Evolutionary conservation across 2,113 vertebrate species (phyloP), one percentile per base, ranked within the genome.

Genomic region (Hippocampus barbouri): DNA sequence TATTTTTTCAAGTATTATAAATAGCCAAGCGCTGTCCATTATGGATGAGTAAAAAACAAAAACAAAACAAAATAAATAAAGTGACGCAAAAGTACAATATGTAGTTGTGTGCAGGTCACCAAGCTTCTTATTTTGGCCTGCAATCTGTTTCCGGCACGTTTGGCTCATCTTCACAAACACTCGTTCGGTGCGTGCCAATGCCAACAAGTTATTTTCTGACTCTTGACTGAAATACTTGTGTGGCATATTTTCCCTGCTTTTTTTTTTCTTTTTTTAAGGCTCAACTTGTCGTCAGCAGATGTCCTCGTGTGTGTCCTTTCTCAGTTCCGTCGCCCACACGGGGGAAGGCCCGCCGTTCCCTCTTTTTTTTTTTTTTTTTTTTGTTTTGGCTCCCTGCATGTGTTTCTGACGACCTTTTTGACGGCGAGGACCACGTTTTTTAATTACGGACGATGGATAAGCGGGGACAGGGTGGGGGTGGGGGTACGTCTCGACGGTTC

Each of bases 271-370:
- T 20, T 62, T 70, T 70, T 77, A 78, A 71, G 76, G 69, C 23
- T 61, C 27, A 61, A 61, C 59, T 34, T 34, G 78, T 77, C 75
- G 49, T 79, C 70, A 89, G 77, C 85, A 87, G 86, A 90, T 89
- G 88, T 88, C 84, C 86, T 75, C 72, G 76, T 80, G 83, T 85
- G 87, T 70, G 79, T 88, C 82, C 87, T 88, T 84, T 89, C 87
- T 83, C 85, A 87, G 86, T 84, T 80, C 76, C 74, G 79, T 84
- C 82, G 76, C 84, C 84, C 86, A 86, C 87, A 85, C 79, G 85
- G 85, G 83, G 81, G 15, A 34, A 61, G 59, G 27, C 59, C 86
- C 86, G 83, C 85, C 86, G 83, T 87, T 86, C 86, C 86, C 84
- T 41, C 16, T 8, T 16, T 30, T 60, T 59, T 56, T 56, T n/a